Base-by-base conservation (phyloP, 1,140 invertebrate species). In the Drosophila bifasciata region DNA sequence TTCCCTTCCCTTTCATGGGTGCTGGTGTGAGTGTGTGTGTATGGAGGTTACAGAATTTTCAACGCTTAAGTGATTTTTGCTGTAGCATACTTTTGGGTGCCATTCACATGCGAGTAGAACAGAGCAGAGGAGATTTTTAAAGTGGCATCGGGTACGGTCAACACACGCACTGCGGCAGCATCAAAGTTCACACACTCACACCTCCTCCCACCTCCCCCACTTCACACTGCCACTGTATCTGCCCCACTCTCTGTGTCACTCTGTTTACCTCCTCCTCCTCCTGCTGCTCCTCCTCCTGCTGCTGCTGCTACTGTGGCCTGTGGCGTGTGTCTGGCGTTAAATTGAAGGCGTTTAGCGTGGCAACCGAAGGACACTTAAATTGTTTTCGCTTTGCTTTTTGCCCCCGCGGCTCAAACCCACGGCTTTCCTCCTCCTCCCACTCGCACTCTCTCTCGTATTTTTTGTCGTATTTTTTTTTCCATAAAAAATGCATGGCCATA, bases 41-140 rank as follows among this genome's bases (percentile, higher is more conserved):
- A 72, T 23, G 23, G 21, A 19, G 45, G 49, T 49, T 72, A 63
- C 40, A 28, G 75, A 70, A 85, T 76, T 80, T 80, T 77, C 32
- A 67, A 66, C 73, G 63, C 81, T 77, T 86, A 85, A 85, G 80
- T 85, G 80, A 85, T 85, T 85, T 85, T 74, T 76, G 55, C 60
- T 85, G 80, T 85, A 80, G 80, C 76, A 58, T 51, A 76, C 72
- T 80, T 76, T 76, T 40, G 63, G 52, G 50, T 78, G 70, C 64
- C 62, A 53, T 83, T 64, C 74, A 62, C 56, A 61, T 62, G 60
- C 52, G 57, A 46, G n/a, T n/a, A n/a, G 17, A 19, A 19, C 58
- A 50, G 28, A 28, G 9, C 28, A n/a, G 28, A 28, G 8, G 52
- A 74, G 46, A 73, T 79, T 79, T 73, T 76, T 79, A 76, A 85